A percentile compares a stretch with the other conserved stretches of the same genome.
Conservation (phyloP, 2,888 invertebrate species). For the Orthosia cruda region DNA sequence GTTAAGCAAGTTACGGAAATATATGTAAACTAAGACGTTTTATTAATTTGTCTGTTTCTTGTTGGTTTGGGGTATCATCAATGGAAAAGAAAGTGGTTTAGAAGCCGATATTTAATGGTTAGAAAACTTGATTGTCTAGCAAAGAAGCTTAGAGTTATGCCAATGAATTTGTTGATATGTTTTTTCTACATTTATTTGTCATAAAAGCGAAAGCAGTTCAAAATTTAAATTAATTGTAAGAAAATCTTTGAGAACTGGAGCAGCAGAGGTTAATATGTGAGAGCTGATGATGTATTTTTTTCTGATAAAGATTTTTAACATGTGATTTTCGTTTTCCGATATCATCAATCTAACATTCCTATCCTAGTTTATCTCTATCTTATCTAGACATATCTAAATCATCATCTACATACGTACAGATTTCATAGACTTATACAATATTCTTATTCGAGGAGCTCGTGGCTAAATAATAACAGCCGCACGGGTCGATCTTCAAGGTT, state of each 20-base stretch:
- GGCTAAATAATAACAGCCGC: too few relatives aligned
- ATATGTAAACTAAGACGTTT: slow-evolving; percentile 27
- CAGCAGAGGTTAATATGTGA: slow-evolving; percentile 1
- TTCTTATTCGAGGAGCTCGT: neutral
- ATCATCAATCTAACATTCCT: neutral
- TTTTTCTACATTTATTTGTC: neutral
- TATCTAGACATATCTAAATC: neutral
- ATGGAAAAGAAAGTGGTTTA: slow-evolving; percentile 31
- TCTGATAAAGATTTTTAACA: neutral
- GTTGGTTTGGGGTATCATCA: slow-evolving; percentile 8
- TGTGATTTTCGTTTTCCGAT: neutral
- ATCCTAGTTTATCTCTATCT: neutral
- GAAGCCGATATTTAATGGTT: too few relatives aligned
- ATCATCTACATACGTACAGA: neutral
- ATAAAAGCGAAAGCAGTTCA: slow-evolving; percentile 8
- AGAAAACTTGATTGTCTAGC: slow-evolving; percentile 5
- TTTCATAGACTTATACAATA: neutral
- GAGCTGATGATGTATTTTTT: neutral
- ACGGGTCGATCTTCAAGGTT: too few relatives aligned
- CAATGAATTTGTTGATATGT: slow-evolving; percentile 17
- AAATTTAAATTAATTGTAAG: neutral
- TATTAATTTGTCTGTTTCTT: slow-evolving; percentile 6
- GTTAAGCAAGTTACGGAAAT: slow-evolving; percentile 3
- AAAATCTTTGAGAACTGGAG: neutral
- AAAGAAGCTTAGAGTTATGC: neutral